These are phyloP conservation scores for Sicus ferrugineus DNA, from an alignment of 2,888 invertebrate genomes.

Conservation along the genomic window DNA sequence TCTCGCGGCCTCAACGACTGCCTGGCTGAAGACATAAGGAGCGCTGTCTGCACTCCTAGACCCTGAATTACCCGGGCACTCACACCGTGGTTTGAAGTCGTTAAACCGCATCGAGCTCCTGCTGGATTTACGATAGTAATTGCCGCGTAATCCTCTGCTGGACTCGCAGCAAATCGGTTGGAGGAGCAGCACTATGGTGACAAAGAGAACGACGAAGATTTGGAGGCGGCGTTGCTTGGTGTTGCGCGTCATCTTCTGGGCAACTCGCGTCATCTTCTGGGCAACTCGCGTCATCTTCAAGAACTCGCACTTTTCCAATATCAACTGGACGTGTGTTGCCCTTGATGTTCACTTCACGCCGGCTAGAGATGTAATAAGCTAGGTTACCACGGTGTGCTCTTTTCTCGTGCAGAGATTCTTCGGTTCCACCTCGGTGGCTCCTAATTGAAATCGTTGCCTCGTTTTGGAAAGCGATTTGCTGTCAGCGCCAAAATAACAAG, in stretches of 20 bases:
- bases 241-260: not conserved
- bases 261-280: not conserved
- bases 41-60: too few relatives aligned
- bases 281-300: not conserved
- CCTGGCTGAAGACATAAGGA: not conserved
- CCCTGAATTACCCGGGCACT: not conserved
- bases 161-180: constrained; percentile 36
- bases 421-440: too few relatives aligned
- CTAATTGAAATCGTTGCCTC: too few relatives aligned
- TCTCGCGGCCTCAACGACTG: constrained; percentile 23
- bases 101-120: constrained; percentile 50
- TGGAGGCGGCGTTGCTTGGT: not conserved
- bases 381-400: too few relatives aligned
- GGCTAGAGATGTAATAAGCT: not conserved
- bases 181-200: constrained; percentile 6
- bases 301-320: not conserved
- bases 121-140: constrained; percentile 39
- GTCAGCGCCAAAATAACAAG: too few relatives aligned
- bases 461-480: too few relatives aligned
- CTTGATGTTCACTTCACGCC: constrained; percentile 5
- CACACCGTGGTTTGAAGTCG: constrained; percentile 52
- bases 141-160: constrained; percentile 38
- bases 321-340: not conserved
- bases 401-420: too few relatives aligned
- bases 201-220: constrained; percentile 1